Evolutionary conservation across 2,888 invertebrate genomes (phyloP), one percentile per base, ranked within the genome.

Genomic region (Lycaena phlaeas): DNA sequence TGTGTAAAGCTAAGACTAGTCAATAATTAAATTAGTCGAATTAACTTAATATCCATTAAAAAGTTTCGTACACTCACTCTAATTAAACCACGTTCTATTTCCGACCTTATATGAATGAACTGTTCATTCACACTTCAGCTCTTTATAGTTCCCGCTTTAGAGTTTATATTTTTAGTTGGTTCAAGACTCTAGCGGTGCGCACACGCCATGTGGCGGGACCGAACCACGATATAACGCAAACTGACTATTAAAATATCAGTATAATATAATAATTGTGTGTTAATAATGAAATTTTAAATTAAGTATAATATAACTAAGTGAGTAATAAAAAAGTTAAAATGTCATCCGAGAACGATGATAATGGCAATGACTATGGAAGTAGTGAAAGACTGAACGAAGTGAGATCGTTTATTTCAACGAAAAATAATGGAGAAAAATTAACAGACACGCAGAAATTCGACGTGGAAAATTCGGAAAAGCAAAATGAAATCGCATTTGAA

Each of bases 401-500:
- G 27, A 62, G 49, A 30, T 43, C 47, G 36, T 48, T 49, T 25
- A 51, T 49, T 5, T 44, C 43, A 14, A 38, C 48, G 0, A 51
- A 46, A 18, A 30, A 42, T 2, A 49, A 52, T 56, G 53, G 53
- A 42, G 53, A 42, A 56, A 65, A 56, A 55, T 55, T 40, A 46
- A 42, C 50, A 47, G 56, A 53, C 51, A 53, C 40, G 38, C 54
- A 42, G 27, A 48, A 26, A 3, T 68, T 72, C 27, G 50, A 56
- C 0, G 68, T 72, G 22, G 61, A 52, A 38, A 62, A 56, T 41
- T 42, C 55, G 3, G 64, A 59, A 27, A 60, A 53, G 41, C 37
- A 42, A 15, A 57, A 53, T 7, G 79, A 76, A 48, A 49, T 69
- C 0, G 64, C 53, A 14, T 84, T 84, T 44, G 82, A 84, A 58